These are phyloP conservation scores for Neoaliturus tenellus DNA, from an alignment of 2,888 invertebrate species.

Conservation along the genomic window DNA sequence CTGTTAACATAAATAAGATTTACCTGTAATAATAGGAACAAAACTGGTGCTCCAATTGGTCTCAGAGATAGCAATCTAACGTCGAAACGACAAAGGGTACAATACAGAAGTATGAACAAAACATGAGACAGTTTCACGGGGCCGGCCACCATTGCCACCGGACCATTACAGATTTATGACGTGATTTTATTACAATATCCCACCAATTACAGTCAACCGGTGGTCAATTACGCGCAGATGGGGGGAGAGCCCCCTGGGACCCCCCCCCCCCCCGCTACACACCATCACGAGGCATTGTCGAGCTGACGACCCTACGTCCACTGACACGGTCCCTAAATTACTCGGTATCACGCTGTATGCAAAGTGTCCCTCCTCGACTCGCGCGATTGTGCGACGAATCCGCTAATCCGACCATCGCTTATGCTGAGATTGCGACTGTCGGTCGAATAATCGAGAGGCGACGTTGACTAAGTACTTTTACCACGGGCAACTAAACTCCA, in stretches of 20 bases:
- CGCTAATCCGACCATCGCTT: constrained; percentile 16
- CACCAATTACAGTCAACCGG: constrained; percentile 42
- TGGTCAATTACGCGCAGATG: constrained; percentile 20
- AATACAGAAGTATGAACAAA: background rate
- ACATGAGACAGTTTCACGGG: background rate
- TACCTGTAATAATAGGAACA: too few species aligned
- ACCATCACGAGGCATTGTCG: background rate
- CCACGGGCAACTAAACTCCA: background rate
- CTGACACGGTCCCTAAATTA: background rate
- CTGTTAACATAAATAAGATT: too few species aligned
- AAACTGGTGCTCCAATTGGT: too few species aligned
- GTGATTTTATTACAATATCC: constrained; percentile 35
- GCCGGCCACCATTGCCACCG: background rate
- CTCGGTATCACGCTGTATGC: background rate
- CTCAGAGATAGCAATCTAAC: background rate
- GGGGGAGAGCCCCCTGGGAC: constrained; percentile 1
- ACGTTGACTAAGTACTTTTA: background rate
- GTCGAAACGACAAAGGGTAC: background rate
- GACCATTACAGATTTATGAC: constrained; percentile 18
- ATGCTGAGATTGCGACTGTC: constrained; percentile 14
- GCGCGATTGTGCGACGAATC: constrained; percentile 11
- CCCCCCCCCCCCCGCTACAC: background rate
- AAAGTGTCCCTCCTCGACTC: background rate
- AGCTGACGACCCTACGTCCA: background rate
- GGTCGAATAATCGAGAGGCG: background rate